These are phyloP conservation scores for Burhinus oedicnemus DNA, from an alignment of 2,113 vertebrate species.

Conservation along the genomic window DNA sequence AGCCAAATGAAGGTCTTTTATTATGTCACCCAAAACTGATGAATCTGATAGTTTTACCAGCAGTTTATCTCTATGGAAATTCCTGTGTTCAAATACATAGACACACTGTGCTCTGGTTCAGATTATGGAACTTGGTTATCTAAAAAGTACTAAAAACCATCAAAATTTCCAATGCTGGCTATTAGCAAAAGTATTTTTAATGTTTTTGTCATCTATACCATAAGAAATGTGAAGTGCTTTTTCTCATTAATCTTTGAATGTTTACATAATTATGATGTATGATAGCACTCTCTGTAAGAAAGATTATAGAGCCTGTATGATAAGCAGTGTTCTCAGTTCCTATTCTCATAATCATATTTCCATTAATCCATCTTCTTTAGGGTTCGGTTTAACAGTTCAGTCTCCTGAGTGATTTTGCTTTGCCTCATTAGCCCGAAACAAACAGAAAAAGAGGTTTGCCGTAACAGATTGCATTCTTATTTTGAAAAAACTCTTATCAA, in stretches of 20 bases:
- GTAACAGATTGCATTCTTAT: not conserved
- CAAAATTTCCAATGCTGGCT: not conserved
- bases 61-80: not conserved
- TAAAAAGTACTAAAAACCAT: not conserved
- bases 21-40: not conserved
- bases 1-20: not conserved
- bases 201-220: not conserved
- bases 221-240: not conserved
- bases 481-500: not conserved
- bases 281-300: not conserved
- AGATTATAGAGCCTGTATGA: not conserved
- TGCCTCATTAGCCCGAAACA: not conserved
- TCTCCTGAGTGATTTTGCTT: not conserved
- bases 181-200: not conserved
- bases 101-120: not conserved
- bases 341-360: not conserved
- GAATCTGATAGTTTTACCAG: not conserved
- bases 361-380: not conserved
- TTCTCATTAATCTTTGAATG: not conserved
- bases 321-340: not conserved
- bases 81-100: not conserved
- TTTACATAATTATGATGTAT: not conserved
- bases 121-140: not conserved
- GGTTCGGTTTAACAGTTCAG: not conserved
- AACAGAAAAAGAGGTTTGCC: not conserved